Conservation (phyloP, 2,888 invertebrate genomes). For the Tolmerus cingulatus region DNA sequence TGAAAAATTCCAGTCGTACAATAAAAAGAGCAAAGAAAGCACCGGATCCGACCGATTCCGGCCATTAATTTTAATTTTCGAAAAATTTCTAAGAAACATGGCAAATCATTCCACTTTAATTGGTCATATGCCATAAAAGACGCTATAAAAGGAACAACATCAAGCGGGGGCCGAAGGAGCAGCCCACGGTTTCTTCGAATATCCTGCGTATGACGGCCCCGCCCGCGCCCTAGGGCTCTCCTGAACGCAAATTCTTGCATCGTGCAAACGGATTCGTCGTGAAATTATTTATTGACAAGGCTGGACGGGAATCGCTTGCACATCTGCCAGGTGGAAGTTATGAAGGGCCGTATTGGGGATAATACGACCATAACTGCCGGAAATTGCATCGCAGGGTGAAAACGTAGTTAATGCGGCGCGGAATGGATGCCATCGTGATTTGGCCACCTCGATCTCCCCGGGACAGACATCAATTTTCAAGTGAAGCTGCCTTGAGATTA, state of each 20-base stretch:
- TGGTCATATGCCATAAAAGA: conserved; percentile 26
- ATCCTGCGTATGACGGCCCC: background rate
- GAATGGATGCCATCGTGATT: conserved; percentile 33
- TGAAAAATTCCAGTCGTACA: background rate
- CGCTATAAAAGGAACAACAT: conserved; percentile 8
- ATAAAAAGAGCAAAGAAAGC: background rate
- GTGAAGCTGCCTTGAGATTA: background rate
- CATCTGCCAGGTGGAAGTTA: conserved; percentile 28
- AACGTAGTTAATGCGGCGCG: background rate
- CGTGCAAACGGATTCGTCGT: background rate
- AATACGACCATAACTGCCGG: conserved; percentile 29
- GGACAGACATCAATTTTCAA: conserved; percentile 36
- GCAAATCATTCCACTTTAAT: conserved; percentile 18
- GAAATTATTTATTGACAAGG: conserved; percentile 40
- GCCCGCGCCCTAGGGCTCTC: background rate
- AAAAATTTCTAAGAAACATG: background rate
- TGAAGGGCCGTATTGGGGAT: background rate
- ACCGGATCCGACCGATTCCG: background rate
- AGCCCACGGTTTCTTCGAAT: background rate
- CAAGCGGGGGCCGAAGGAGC: background rate
- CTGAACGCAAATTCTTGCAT: background rate
- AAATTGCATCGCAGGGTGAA: conserved; percentile 45
- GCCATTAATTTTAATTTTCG: conserved; percentile 26
- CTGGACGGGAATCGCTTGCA: conserved; percentile 17
- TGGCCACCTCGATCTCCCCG: background rate